Evolutionary conservation across 2,113 vertebrate species (phyloP), one percentile per base, ranked within the genome.

Genomic region (Elaphurus davidianus): DNA sequence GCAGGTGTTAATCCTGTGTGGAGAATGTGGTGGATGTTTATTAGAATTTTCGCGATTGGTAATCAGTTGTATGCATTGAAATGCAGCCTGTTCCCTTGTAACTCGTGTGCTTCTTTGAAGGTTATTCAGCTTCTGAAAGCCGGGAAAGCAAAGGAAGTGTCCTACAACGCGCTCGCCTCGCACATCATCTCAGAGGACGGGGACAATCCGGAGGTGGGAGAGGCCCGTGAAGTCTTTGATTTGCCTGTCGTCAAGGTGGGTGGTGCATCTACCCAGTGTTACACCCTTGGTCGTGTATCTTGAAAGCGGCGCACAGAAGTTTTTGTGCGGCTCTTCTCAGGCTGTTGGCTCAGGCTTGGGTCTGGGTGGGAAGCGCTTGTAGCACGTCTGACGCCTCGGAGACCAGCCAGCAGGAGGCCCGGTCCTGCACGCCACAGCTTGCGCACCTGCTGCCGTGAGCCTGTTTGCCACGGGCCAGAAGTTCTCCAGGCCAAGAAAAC

Each of bases 141-240:
- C 27, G 99, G 99, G 28, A 99, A 99, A 97, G 99, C 99, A 3
- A 99, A 99, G 98, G 99, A 99, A 94, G 99, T 99, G 52, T 99
- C 99, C 33, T 99, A 99, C 97, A 99, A 99, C 94, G 99, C 99
- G 0, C 98, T 99, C 25, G 99, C 99, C 96, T 99, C 99, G 0
- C 99, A 99, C 98, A 99, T 99, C 88, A 99, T 99, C 50, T 99
- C 99, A 12, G 99, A 99, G 97, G 99, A 99, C 19, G 99, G 99
- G 7, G 99, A 99, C 98, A 99, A 99, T 97, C 99, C 99, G 0
- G 99, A 99, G 97, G 99, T 99, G 62, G 99, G 99, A 88, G 99
- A 99, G 97, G 99, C 99, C 6, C 99, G 99, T 43, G 99, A 99
- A 96, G 99, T 99, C 74, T 99, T 99, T 95, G 99, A 99, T 97